These are phyloP conservation scores for Cosmopolites sordidus DNA, from an alignment of 2,888 invertebrate genomes.

Conservation along the genomic window DNA sequence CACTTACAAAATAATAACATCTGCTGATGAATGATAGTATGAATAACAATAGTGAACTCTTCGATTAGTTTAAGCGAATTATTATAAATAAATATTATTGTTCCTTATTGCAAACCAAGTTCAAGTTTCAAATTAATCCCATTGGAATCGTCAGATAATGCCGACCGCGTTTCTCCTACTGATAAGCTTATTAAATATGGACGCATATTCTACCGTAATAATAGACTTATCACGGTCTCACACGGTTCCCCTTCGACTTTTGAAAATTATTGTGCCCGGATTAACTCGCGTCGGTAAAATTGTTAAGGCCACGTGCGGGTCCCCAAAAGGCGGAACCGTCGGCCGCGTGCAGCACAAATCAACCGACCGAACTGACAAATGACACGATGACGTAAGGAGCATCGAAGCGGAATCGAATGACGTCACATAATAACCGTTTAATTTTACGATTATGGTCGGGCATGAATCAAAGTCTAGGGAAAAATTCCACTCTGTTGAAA, in stretches of 20 bases:
- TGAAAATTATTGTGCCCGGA: slow-evolving; percentile 20
- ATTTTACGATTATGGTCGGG: slow-evolving; percentile 4
- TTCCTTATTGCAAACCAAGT: too few relatives aligned
- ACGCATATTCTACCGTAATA: slow-evolving; percentile 4
- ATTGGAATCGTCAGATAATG: too few relatives aligned
- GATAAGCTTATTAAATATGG: slow-evolving; percentile 14
- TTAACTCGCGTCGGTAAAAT: slow-evolving; percentile 20
- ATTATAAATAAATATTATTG: too few relatives aligned
- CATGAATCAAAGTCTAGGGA: neutral
- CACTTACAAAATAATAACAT: too few relatives aligned
- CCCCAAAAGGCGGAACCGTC: slow-evolving; percentile 18
- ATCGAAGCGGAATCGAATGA: slow-evolving; percentile 14
- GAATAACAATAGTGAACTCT: too few relatives aligned
- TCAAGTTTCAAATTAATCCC: neutral
- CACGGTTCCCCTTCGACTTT: slow-evolving; percentile 9
- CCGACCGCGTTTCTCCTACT: neutral
- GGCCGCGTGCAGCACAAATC: slow-evolving; percentile 22
- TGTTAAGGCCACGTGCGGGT: slow-evolving; percentile 21
- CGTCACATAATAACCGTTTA: slow-evolving; percentile 12
- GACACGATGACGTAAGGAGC: slow-evolving; percentile 21
- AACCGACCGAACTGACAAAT: slow-evolving; percentile 22
- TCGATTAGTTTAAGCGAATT: too few relatives aligned
- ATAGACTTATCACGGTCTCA: slow-evolving; percentile 19
- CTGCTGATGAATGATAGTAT: too few relatives aligned
- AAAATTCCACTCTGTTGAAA: too few relatives aligned